Evolutionary conservation across 2,888 invertebrate species (phyloP).

Genomic region (Drosophila differens): DNA sequence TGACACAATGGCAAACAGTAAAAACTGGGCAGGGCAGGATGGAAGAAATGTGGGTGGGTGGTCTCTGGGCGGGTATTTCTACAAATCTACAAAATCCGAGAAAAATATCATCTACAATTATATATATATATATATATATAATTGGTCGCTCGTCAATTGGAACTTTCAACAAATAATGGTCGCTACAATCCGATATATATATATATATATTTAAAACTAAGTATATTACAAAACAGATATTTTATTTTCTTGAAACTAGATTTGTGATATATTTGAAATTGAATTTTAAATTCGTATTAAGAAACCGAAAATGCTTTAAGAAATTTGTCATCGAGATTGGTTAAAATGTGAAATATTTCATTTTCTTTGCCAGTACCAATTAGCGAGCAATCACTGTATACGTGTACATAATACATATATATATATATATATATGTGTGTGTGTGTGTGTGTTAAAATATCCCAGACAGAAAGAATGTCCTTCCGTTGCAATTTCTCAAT

Average conservation of each 20-base stretch:
- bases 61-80: conserved; percentile 2
- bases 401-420: background rate
- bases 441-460: background rate
- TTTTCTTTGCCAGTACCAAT: conserved; percentile 1
- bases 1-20: background rate
- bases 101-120: background rate
- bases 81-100: conserved; percentile 18
- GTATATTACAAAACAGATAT: background rate
- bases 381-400: conserved; percentile 15
- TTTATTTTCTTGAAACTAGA: background rate
- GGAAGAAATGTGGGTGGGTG: background rate
- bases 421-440: background rate
- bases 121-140: background rate
- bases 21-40: conserved; percentile 13
- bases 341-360: background rate
- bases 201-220: background rate
- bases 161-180: background rate
- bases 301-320: background rate
- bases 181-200: background rate
- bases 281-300: conserved; percentile 5
- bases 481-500: background rate
- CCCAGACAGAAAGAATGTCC: background rate
- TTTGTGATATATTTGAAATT: background rate
- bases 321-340: background rate
- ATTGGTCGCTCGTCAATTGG: conserved; percentile 8